Conservation (phyloP, 2,888 invertebrate species). For the Nomada flava region DNA sequence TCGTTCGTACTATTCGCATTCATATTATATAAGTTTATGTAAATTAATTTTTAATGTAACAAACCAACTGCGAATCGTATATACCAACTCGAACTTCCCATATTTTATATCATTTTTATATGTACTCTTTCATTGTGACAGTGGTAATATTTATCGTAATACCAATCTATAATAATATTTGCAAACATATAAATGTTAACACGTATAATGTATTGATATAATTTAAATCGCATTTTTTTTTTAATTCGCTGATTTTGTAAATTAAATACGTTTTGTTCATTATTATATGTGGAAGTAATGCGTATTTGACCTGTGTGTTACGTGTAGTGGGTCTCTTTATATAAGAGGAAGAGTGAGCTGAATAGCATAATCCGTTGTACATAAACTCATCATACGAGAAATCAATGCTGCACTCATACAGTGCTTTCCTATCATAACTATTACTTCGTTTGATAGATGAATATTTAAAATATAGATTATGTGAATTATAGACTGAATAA, state of each 20-base stretch:
- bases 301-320: constrained; percentile 53
- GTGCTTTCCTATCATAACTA: constrained; percentile 30
- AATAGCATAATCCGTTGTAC: constrained; percentile 37
- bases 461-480: constrained; percentile 40
- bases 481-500: constrained; percentile 36
- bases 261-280: constrained; percentile 44
- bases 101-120: constrained; percentile 68
- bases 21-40: constrained; percentile 47
- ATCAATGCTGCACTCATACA: constrained; percentile 20
- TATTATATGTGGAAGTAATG: constrained; percentile 45
- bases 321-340: constrained; percentile 45
- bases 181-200: constrained; percentile 41
- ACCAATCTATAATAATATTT: constrained; percentile 30
- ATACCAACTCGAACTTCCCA: constrained; percentile 49
- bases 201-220: constrained; percentile 35
- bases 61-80: constrained; percentile 38
- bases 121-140: constrained; percentile 49
- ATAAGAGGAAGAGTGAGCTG: constrained; percentile 29
- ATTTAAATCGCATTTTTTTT: constrained; percentile 34
- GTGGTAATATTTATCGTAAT: constrained; percentile 41
- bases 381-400: constrained; percentile 25
- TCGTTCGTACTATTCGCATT: constrained; percentile 49
- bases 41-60: constrained; percentile 53
- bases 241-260: constrained; percentile 41
- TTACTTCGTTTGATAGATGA: constrained; percentile 28